phyloP scores from a whole-genome alignment of 2,888 invertebrate species.

The Caenorhabditis afra region DNA sequence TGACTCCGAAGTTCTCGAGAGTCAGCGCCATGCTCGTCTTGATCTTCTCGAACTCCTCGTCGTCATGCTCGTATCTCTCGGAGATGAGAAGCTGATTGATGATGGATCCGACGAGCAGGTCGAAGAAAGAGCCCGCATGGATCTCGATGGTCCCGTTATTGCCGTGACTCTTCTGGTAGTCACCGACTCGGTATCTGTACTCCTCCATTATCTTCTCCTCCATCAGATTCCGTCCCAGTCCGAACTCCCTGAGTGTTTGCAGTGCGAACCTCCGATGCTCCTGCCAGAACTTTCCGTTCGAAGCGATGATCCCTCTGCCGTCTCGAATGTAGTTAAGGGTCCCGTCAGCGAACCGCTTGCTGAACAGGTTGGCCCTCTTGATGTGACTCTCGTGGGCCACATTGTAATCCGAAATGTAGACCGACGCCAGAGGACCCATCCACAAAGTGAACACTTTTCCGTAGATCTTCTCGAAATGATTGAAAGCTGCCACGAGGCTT shows the following conservation, averaged over 20 bases:
- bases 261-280: slow-evolving; percentile 53
- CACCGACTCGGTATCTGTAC: slow-evolving; percentile 27
- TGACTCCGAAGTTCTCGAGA: slow-evolving; percentile 28
- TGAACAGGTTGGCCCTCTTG: slow-evolving; percentile 44
- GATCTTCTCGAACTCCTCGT: slow-evolving; percentile 28
- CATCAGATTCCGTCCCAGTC: slow-evolving; percentile 56
- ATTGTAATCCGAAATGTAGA: slow-evolving; percentile 60
- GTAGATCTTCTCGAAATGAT: slow-evolving; percentile 47
- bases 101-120: slow-evolving; percentile 59
- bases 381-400: slow-evolving; percentile 58
- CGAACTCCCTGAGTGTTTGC: slow-evolving; percentile 47
- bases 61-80: slow-evolving; percentile 45
- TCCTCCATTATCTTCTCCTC: slow-evolving; percentile 60
- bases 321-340: slow-evolving; percentile 35
- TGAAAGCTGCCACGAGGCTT: slow-evolving; percentile 28
- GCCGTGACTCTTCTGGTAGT: slow-evolving; percentile 25
- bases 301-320: slow-evolving; percentile 45
- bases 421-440: slow-evolving; percentile 61
- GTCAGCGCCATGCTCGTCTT: slow-evolving; percentile 21
- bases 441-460: slow-evolving; percentile 65
- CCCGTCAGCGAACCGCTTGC: slow-evolving; percentile 28
- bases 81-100: slow-evolving; percentile 58
- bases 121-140: slow-evolving; percentile 37
- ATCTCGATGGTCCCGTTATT: slow-evolving; percentile 34
- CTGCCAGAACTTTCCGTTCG: slow-evolving; percentile 57